These are phyloP conservation scores for Cenopis cana DNA, from an alignment of 2,888 invertebrate species.

Conservation along the genomic window DNA sequence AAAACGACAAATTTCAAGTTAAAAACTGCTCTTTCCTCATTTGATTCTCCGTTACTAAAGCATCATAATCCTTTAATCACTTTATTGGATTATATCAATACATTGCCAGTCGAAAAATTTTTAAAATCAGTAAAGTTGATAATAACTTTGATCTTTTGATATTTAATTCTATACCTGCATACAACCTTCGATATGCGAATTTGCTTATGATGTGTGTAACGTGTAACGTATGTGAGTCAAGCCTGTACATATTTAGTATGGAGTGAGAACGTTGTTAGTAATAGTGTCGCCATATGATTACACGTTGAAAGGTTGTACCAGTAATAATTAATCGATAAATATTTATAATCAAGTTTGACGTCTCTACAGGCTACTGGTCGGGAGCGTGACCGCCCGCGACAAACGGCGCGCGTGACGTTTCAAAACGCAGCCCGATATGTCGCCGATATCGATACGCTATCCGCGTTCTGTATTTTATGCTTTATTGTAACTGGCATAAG, in stretches of 20 bases:
- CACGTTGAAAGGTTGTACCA: not conserved
- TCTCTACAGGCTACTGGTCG: constrained; percentile 71
- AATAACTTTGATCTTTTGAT: too few species aligned
- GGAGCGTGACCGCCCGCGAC: constrained; percentile 78
- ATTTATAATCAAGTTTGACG: constrained; percentile 55
- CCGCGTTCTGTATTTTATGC: not conserved
- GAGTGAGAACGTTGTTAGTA: not conserved
- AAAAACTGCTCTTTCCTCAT: too few species aligned
- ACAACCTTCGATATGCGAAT: too few species aligned
- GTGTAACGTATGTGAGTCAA: too few species aligned
- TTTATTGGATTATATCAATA: too few species aligned
- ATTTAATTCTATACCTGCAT: too few species aligned
- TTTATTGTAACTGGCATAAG: not conserved
- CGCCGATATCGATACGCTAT: constrained; percentile 68
- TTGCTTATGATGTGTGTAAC: too few species aligned
- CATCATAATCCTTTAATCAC: too few species aligned
- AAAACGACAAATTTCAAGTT: too few species aligned
- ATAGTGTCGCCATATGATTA: not conserved
- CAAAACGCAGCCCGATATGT: constrained; percentile 72
- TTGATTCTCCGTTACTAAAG: too few species aligned
- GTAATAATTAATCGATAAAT: constrained; percentile 54
- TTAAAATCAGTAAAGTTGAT: too few species aligned
- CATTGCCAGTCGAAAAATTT: too few species aligned
- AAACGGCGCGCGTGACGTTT: constrained; percentile 79
- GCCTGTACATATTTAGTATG: not conserved